Evolutionary conservation across 2,888 invertebrate genomes (phyloP), one percentile per base, ranked within the genome.

Genomic region (Caenorhabditis zanzibari): DNA sequence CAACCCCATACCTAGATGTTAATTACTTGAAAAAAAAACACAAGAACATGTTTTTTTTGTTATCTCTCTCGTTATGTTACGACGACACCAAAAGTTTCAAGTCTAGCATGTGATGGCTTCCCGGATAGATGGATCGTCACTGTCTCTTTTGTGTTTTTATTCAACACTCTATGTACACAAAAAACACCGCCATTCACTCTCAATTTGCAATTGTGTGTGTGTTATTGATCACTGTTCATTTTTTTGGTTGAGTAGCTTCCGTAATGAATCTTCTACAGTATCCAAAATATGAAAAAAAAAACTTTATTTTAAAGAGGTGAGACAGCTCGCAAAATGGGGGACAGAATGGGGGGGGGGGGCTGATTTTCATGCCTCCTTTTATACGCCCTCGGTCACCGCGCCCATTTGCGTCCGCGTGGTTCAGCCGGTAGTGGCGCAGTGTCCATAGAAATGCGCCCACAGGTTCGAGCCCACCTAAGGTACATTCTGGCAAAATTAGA

Each of bases 131-230:
- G 44, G 63, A 63, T 63, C 5, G 63, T 63, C 41, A 63, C 19
- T 44, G 44, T 63, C 44, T 28, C 38, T 35, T n/a, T 32, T 61
- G 44, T 63, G 63, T 63, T 63, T 63, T 63, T n/a, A 63, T 75
- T 75, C 44, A 56, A 66, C 32, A 75, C 56, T 74, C 64, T 74
- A 64, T 64, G 64, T 64, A 54, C 66, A 75, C 47, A 66, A 54
- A 44, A 66, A 75, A 66, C 63, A 63, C 63, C 12, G 47, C 47
- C 47, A 61, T 38, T 61, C n/a, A 63, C 44, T 41, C 26, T 38
- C 41, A 61, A 24, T 63, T 41, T 24, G 44, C 63, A 44, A 61
- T 35, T 41, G 61, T 61, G 61, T 61, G n/a, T 61, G 38, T 47
- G 47, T 47, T 63, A 63, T 63, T 26, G 63, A 63, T 44, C 63